Base-by-base conservation (phyloP, 2,113 vertebrate species). In the Myiagra hebetior region DNA sequence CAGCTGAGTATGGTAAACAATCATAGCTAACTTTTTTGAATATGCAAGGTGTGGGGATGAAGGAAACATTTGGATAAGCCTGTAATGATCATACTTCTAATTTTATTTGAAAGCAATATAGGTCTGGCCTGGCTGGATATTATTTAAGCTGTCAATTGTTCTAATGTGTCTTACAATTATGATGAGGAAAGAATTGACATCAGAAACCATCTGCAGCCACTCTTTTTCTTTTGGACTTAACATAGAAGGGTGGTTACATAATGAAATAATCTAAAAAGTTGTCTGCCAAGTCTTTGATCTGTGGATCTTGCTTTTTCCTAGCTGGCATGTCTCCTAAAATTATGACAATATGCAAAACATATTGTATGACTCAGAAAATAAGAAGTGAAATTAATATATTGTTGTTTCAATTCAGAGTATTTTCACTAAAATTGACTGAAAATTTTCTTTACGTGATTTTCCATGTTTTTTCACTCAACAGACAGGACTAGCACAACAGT, bases 241-340 rank as follows among this genome's bases (percentile, higher is more conserved):
- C 3, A 2, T 49, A 62, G 77, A 86, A 80, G 56, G 24, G 30
- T 91, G 69, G 28, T 89, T 94, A 64, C 50, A 39, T 88, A 85
- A 77, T 60, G 76, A 92, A 91, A 75, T 91, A 75, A 84, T 82
- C 60, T 70, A 28, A n/a, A 53, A 31, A 93, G 37, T 85, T 91
- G 35, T 59, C 55, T 89, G 52, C 86, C 68, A 95, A 52, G 35
- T 64, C 68, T 95, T 96, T 95, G 79, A 95, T 94, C 68, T 83
- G 27, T 82, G 26, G n/a, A 76, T 91, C 27, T 92, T 91, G 44
- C 49, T 57, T 89, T 84, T 74, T 89, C 20, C 24, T 89, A 47
- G 62, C 63, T 87, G 65, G 4, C 49, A 30, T 56, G 52, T 68
- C 44, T 89, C 62, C 77, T 87, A 68, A 87, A 83, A 80, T 91